Conservation (phyloP, 2,113 vertebrate genomes). For the Scomber japonicus region DNA sequence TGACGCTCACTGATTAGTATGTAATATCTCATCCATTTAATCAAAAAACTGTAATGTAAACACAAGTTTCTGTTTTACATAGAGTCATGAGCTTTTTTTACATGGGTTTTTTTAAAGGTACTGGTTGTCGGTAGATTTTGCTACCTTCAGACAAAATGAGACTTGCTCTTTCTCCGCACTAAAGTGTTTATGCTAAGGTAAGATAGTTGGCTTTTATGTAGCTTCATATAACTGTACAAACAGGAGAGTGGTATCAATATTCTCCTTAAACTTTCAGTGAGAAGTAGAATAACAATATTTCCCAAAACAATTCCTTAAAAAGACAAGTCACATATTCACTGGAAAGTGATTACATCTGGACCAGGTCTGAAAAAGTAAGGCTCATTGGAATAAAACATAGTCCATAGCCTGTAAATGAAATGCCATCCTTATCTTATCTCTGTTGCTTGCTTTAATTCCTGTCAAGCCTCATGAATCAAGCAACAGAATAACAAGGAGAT, state of each 20-base stretch:
- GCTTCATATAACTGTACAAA: neutral
- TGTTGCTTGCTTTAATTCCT: conserved; percentile 54
- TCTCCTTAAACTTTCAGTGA: neutral
- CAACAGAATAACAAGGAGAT: conserved; percentile 52
- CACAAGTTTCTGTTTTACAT: no score
- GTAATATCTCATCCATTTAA: no score
- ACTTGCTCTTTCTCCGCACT: neutral
- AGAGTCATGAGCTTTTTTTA: no score
- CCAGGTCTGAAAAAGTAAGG: conserved; percentile 2
- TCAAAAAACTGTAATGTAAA: no score
- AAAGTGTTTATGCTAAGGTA: no score
- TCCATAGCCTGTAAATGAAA: conserved; percentile 26
- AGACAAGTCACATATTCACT: neutral
- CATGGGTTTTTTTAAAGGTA: neutral
- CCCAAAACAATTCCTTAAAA: neutral
- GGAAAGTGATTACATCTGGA: neutral
- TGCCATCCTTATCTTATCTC: conserved; percentile 37
- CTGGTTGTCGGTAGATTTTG: no score
- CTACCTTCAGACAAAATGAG: neutral
- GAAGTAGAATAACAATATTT: neutral
- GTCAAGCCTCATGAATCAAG: conserved; percentile 58
- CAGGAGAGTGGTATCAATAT: neutral
- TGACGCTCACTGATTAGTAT: no score
- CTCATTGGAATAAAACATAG: conserved; percentile 16
- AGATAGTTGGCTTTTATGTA: neutral